phyloP scores from a whole-genome alignment of 2,797 vertebrate species.

The Forpus xanthops region DNA sequence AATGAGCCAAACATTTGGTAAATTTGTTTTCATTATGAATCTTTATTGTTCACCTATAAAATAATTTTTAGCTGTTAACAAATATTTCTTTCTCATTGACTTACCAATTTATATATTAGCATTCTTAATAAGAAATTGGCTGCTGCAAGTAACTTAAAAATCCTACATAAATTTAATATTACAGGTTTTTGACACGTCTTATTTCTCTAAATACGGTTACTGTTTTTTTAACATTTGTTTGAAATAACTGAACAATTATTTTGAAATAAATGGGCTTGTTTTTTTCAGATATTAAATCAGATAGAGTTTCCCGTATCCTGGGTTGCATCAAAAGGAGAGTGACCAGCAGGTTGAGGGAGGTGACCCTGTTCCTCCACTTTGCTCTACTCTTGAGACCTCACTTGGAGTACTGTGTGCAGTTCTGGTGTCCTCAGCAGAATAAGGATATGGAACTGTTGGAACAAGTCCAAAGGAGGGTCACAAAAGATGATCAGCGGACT shows the following conservation, averaged over 20 bases:
- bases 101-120: neutral
- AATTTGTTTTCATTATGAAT: neutral
- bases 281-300: neutral
- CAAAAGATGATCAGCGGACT: too few species aligned
- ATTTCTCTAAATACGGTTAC: neutral
- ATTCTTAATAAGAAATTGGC: neutral
- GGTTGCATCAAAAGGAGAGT: too few species aligned
- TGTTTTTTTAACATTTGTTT: neutral
- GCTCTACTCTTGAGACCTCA: too few species aligned
- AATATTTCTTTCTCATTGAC: neutral
- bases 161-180: neutral
- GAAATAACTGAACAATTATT: neutral
- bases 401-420: too few species aligned
- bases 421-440: too few species aligned
- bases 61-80: neutral
- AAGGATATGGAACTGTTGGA: too few species aligned
- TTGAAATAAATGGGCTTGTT: neutral
- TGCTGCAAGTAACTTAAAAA: neutral
- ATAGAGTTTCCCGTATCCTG: neutral
- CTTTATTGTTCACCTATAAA: neutral
- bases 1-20: neutral
- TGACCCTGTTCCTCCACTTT: too few species aligned
- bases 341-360: too few species aligned
- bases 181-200: neutral
- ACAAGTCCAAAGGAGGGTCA: too few species aligned